Base-by-base conservation (phyloP, 2,797 vertebrate genomes). In the Phrynocephalus vlangalii region DNA sequence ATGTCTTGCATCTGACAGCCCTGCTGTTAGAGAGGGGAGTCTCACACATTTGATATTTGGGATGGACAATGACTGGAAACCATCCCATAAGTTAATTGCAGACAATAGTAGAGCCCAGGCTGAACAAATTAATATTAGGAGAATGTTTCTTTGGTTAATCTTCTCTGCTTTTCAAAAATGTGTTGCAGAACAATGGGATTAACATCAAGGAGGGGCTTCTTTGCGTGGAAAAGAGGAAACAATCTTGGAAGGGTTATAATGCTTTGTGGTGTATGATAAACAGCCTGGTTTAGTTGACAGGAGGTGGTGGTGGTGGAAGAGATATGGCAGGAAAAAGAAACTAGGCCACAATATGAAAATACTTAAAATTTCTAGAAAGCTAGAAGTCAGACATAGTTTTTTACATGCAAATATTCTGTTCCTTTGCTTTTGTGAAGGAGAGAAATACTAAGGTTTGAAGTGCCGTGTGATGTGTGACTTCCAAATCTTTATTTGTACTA, bases 1-100 rank as follows among this genome's bases (percentile, higher is more conserved):
- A 94, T 94, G 87, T 90, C 88, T 94, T 92, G 91, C 92, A 91
- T 93, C 89, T 95, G 92, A 95, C 79, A 87, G 91, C 93, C 89
- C 92, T 78, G 94, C 67, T 90, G 89, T 87, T 88, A 80, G 60
- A 63, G 60, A 63, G 85, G 80, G 52, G 88, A 56, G 79, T 67
- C 90, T 93, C 89, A 92, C 90, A 94, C 93, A 91, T 83, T 80
- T 93, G 77, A 88, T 93, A 89, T 94, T 95, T 94, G 92, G 60
- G 60, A 15, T 63, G 18, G 90, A 88, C 73, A 94, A 88, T 90
- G 88, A 90, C 86, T 94, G 91, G 92, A 94, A 95, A 52, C 84
- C 87, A 90, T 92, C 87, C 91, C 76, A 90, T 88, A 91, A 91
- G 92, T 91, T 91, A 83, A 91, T 87, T 91, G 87, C 81, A 90